phyloP scores from a whole-genome alignment of 2,113 vertebrate species.

The Thalassoma bifasciatum region DNA sequence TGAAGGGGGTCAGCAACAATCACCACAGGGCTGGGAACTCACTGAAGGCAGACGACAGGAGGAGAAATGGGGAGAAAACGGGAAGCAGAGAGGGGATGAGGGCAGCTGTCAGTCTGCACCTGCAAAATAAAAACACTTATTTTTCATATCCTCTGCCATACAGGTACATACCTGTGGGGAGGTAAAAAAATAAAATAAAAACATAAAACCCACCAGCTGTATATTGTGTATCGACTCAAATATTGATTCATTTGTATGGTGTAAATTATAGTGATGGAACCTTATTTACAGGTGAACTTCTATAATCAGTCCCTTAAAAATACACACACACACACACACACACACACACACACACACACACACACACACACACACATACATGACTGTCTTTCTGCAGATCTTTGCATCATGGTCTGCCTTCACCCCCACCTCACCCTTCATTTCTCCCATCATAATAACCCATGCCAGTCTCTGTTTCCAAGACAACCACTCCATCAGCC shows the following conservation, averaged over 20 bases:
- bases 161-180: background rate
- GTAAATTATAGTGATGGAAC: conserved; percentile 23
- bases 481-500: conserved; percentile 78
- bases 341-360: no score
- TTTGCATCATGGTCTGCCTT: conserved; percentile 48
- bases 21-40: conserved; percentile 42
- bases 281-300: conserved; percentile 26
- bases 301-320: background rate
- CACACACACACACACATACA: conserved; percentile 22
- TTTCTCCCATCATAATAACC: conserved; percentile 67
- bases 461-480: conserved; percentile 76
- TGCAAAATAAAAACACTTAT: background rate
- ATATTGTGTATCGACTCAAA: conserved; percentile 8
- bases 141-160: background rate
- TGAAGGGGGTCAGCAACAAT: conserved; percentile 57
- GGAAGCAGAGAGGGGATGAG: conserved; percentile 17
- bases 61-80: conserved; percentile 14
- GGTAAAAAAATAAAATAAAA: no score
- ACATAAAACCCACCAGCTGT: background rate
- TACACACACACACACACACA: conserved; percentile 3
- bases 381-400: conserved; percentile 37
- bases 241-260: conserved; percentile 39
- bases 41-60: conserved; percentile 43
- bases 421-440: conserved; percentile 40
- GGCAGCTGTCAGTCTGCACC: conserved; percentile 31